These are phyloP conservation scores for Acanthochromis polyacanthus DNA, from an alignment of 2,113 vertebrate genomes.

Conservation along the genomic window DNA sequence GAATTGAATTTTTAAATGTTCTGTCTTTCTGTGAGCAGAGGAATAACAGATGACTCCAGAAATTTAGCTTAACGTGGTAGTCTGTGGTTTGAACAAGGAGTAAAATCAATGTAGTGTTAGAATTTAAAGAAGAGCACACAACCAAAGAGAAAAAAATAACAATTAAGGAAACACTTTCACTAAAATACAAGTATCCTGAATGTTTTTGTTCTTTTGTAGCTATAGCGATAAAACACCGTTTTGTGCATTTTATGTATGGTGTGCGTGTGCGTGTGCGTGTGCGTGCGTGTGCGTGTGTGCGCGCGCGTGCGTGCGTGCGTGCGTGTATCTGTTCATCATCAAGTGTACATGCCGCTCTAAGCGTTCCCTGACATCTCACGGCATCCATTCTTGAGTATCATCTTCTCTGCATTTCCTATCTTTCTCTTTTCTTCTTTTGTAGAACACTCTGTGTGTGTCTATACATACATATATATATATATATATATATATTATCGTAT, in stretches of 20 bases:
- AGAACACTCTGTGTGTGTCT: too few species aligned
- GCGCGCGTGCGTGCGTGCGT: neutral
- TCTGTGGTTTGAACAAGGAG: slow-evolving; percentile 1
- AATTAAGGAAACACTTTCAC: neutral
- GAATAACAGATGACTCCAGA: neutral
- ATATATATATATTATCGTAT: too few species aligned
- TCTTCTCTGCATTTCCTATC: slow-evolving; percentile 45
- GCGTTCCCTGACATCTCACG: slow-evolving; percentile 62
- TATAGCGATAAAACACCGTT: neutral
- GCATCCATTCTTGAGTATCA: slow-evolving; percentile 42
- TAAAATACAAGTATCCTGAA: too few species aligned
- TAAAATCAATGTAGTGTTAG: neutral
- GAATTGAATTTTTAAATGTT: slow-evolving; percentile 3
- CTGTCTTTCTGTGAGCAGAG: neutral
- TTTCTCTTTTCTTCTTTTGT: slow-evolving; percentile 15
- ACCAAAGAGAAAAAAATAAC: neutral
- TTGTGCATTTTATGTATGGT: too few species aligned
- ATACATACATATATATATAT: too few species aligned
- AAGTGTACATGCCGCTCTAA: slow-evolving; percentile 17
- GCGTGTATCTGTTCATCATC: neutral
- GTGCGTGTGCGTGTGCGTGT: neutral
- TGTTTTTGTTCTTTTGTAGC: neutral
- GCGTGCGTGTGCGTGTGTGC: neutral
- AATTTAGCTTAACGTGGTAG: neutral
- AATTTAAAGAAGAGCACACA: neutral